These are phyloP conservation scores for Clarias platycephalus DNA, from an alignment of 2,797 vertebrate species.

Conservation along the genomic window DNA sequence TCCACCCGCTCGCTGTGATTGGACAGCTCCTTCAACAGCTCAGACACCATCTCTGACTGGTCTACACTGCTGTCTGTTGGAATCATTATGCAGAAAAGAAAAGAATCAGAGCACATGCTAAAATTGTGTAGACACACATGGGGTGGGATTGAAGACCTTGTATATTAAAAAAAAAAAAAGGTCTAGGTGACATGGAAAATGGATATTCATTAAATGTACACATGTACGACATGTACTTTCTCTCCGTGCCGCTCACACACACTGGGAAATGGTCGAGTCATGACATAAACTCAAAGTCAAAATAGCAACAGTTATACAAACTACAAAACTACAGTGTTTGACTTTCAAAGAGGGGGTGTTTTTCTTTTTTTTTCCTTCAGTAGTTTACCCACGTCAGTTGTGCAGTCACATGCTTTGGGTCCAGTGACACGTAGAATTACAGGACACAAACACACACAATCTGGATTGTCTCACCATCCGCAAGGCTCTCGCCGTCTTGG, in stretches of 20 bases:
- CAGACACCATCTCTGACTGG: conserved; percentile 91
- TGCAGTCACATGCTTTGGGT: background rate
- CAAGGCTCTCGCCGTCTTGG: conserved; percentile 87
- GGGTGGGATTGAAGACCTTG: background rate
- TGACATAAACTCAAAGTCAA: background rate
- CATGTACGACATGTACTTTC: too few species aligned
- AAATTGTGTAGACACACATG: background rate
- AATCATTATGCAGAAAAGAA: conserved; percentile 18
- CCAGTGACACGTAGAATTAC: background rate
- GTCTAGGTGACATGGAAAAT: background rate
- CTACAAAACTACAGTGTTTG: background rate
- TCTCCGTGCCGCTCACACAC: too few species aligned
- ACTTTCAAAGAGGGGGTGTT: background rate
- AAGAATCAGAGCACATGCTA: background rate
- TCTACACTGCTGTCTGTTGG: conserved; percentile 84
- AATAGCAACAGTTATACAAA: background rate
- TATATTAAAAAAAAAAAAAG: too few species aligned
- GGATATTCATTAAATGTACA: background rate
- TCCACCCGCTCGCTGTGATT: conserved; percentile 95
- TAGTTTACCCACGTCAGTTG: background rate
- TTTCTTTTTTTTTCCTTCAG: background rate
- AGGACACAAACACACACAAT: conserved; percentile 3
- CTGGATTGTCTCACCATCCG: conserved; percentile 77
- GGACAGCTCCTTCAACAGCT: conserved; percentile 92
- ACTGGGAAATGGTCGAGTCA: background rate